Percentiles rank a stretch among this genome's conserved stretches.
phyloP scores from a whole-genome alignment of 2,888 invertebrate genomes.

The Lapara coniferarum region DNA sequence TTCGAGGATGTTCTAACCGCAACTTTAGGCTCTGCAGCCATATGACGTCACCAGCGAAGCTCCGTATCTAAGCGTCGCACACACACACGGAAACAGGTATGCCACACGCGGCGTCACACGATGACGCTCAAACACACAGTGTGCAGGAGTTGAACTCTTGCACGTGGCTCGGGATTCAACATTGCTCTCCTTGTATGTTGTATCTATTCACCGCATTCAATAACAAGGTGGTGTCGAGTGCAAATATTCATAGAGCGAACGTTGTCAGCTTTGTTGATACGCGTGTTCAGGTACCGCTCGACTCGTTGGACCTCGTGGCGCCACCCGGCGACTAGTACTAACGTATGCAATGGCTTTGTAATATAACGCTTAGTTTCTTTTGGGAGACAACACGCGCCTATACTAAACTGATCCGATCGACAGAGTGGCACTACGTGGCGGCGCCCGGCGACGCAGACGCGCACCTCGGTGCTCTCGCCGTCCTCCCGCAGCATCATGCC shows the following conservation, averaged over 20 bases:
- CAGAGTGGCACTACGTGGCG: conserved; percentile 68
- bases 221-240: background rate
- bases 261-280: conserved; percentile 6
- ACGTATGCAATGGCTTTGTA: conserved; percentile 11
- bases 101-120: background rate
- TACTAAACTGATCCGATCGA: background rate
- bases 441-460: conserved; percentile 34
- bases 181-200: background rate
- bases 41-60: background rate
- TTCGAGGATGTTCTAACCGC: background rate
- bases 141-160: background rate
- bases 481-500: conserved; percentile 37
- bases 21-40: too few species aligned
- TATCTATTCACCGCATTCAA: background rate
- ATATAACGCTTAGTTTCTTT: background rate
- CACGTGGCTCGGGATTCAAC: background rate
- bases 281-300: background rate
- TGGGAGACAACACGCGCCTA: too few species aligned
- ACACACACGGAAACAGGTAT: background rate
- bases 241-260: background rate
- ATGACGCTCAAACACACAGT: background rate
- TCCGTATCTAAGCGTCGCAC: background rate
- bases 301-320: background rate
- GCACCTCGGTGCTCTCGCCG: conserved; percentile 42
- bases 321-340: conserved; percentile 7